phyloP scores from a whole-genome alignment of 1,140 invertebrate species.

The Brachionus koreanus region DNA sequence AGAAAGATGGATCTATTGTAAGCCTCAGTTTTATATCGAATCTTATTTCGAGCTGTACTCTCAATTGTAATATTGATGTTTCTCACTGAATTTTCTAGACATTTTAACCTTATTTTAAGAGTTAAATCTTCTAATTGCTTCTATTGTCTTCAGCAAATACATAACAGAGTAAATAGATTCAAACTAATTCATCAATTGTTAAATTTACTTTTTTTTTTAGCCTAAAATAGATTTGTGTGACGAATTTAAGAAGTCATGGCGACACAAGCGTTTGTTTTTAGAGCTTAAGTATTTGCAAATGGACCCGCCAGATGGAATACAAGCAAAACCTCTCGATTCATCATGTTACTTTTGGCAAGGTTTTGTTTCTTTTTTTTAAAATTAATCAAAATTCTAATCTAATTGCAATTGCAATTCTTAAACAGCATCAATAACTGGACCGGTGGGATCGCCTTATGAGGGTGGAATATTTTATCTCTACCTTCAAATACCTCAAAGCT shows the following conservation, averaged over 20 bases:
- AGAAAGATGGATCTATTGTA: conserved; percentile 75
- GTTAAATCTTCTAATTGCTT: conserved; percentile 45
- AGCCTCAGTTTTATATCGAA: conserved; percentile 65
- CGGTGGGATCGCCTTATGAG: conserved; percentile 58
- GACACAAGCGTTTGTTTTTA: conserved; percentile 54
- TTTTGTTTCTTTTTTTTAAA: background rate
- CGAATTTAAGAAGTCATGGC: conserved; percentile 52
- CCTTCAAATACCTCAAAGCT: conserved; percentile 78
- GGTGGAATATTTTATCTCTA: conserved; percentile 67
- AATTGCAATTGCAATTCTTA: background rate
- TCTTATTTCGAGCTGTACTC: conserved; percentile 74
- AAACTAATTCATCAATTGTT: background rate
- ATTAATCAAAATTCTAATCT: background rate
- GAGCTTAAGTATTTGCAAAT: conserved; percentile 59
- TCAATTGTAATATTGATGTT: conserved; percentile 59
- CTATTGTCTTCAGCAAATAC: conserved; percentile 37
- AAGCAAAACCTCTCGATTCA: conserved; percentile 75
- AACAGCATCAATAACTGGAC: conserved; percentile 55
- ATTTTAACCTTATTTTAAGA: conserved; percentile 24
- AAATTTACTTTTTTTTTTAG: background rate
- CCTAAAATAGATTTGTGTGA: background rate
- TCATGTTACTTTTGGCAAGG: conserved; percentile 59
- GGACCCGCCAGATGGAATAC: conserved; percentile 83
- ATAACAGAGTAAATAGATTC: background rate
- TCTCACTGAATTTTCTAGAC: conserved; percentile 15